Conservation (phyloP, 1,140 invertebrate genomes). For the Zaprionus camerounensis region DNA sequence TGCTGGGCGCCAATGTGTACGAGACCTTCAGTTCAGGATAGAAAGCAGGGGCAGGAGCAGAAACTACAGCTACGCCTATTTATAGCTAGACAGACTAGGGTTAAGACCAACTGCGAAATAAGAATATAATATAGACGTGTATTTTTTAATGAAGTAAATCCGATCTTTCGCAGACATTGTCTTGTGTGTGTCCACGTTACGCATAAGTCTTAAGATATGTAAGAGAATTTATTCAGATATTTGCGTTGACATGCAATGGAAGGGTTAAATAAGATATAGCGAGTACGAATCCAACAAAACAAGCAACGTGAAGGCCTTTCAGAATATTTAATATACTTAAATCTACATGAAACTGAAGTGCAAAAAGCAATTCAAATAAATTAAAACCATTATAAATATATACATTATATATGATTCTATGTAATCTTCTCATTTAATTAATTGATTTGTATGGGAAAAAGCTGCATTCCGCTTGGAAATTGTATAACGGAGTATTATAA, state of each 20-base stretch:
- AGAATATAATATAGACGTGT: conserved; percentile 39
- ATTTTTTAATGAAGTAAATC: conserved; percentile 26
- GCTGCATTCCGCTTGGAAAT: background rate
- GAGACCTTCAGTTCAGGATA: conserved; percentile 89
- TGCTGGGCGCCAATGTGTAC: conserved; percentile 95
- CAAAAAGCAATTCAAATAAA: conserved; percentile 1
- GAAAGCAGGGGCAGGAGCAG: background rate
- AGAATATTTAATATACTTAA: conserved; percentile 21
- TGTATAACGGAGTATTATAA: background rate
- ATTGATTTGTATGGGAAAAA: background rate
- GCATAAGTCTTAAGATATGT: conserved; percentile 31
- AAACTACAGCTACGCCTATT: background rate
- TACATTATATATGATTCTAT: background rate
- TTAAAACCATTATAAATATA: background rate
- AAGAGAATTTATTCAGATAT: conserved; percentile 47
- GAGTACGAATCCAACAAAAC: conserved; percentile 23
- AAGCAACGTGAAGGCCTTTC: conserved; percentile 56
- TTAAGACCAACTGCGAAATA: conserved; percentile 33
- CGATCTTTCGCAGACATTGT: conserved; percentile 20
- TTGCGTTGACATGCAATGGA: conserved; percentile 4
- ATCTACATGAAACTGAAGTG: conserved; percentile 26
- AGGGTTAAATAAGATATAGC: conserved; percentile 33
- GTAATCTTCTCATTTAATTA: background rate
- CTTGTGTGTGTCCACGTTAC: conserved; percentile 33
- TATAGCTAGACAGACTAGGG: conserved; percentile 13